Evolutionary conservation across 2,888 invertebrate species (phyloP).

Genomic region (Hemistola chrysoprasaria): DNA sequence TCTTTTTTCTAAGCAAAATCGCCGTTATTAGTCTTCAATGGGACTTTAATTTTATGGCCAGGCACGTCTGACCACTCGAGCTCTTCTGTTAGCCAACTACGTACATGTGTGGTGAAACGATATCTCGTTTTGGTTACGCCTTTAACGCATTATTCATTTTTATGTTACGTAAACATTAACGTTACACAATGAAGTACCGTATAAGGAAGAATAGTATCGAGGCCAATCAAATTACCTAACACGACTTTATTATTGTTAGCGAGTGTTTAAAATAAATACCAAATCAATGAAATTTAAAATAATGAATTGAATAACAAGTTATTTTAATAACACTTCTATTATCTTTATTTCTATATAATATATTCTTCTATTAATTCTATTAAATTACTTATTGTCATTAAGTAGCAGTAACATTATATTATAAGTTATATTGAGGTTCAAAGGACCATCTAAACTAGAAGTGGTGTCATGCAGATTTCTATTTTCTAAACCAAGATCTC

Average conservation of each 20-base stretch:
- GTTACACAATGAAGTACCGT: slow-evolving; percentile 2
- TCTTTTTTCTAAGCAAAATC: no score
- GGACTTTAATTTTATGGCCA: no score
- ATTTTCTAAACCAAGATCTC: slow-evolving; percentile 47
- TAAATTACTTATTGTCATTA: no score
- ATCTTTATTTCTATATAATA: no score
- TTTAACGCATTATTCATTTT: slow-evolving; percentile 4
- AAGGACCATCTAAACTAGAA: slow-evolving; percentile 1
- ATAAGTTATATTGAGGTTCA: no score
- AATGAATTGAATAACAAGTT: no score
- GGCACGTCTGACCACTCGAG: no score
- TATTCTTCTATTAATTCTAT: no score
- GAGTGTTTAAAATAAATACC: background rate
- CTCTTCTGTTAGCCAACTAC: slow-evolving; percentile 11
- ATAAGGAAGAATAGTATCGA: background rate
- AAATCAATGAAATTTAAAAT: no score
- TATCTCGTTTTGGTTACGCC: slow-evolving; percentile 10
- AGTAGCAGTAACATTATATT: no score
- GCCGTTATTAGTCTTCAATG: no score
- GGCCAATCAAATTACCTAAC: background rate
- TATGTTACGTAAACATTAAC: slow-evolving; percentile 10
- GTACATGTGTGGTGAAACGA: slow-evolving; percentile 20
- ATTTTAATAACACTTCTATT: no score
- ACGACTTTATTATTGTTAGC: background rate
- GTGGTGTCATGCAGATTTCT: slow-evolving; percentile 38